These are phyloP conservation scores for Dicyrtomina minuta DNA, from an alignment of 2,888 invertebrate genomes.

Conservation along the genomic window DNA sequence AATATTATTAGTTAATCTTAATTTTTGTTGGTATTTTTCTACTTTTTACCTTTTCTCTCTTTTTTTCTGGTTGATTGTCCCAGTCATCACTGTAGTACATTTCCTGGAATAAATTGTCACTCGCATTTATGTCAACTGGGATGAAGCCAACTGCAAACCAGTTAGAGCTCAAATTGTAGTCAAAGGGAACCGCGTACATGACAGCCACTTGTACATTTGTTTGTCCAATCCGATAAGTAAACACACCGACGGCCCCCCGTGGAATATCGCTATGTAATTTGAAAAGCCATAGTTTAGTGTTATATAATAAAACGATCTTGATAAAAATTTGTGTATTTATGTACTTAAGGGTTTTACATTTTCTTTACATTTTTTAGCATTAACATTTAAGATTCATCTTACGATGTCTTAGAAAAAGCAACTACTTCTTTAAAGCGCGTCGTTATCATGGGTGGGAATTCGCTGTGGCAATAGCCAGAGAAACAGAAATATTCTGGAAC, in stretches of 20 bases:
- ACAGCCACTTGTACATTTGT: conserved; percentile 27
- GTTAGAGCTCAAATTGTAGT: conserved; percentile 36
- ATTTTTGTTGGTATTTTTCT: too few relatives aligned
- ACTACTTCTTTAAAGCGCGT: conserved; percentile 30
- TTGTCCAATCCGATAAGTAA: conserved; percentile 34
- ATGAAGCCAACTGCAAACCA: conserved; percentile 38
- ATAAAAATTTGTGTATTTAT: too few relatives aligned
- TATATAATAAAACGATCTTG: too few relatives aligned
- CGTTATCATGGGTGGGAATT: conserved; percentile 30
- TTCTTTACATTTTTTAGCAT: neutral
- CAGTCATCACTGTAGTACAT: conserved; percentile 36
- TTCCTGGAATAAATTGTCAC: conserved; percentile 34
- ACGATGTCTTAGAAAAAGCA: conserved; percentile 39
- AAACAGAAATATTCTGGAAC: conserved; percentile 31
- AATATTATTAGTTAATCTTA: too few relatives aligned
- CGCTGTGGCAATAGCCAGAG: conserved; percentile 36
- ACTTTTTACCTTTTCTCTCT: conserved; percentile 30
- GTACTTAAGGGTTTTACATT: too few relatives aligned
- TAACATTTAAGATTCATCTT: too few relatives aligned
- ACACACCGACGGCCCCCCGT: conserved; percentile 37
- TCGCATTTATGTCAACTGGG: neutral
- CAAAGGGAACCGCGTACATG: conserved; percentile 39
- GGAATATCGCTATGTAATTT: conserved; percentile 34
- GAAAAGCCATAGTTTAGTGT: too few relatives aligned
- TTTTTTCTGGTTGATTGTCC: conserved; percentile 16